Conservation (phyloP, 37 sponge, comb jelly and placozoan genomes). For the Ephydatia muelleri region DNA sequence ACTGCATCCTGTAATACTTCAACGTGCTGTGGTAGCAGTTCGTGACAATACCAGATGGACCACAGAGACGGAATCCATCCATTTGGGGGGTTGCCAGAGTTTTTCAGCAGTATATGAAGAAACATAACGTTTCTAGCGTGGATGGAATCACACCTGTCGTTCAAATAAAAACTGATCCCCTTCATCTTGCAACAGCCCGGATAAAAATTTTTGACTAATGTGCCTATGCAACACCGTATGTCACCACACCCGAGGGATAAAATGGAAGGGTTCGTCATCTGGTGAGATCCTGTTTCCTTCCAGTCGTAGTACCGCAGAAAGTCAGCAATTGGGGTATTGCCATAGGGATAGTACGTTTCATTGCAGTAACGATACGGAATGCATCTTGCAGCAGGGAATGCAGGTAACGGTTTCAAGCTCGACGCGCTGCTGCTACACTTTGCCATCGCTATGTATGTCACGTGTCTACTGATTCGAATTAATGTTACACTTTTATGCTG, state of each 20-base stretch:
- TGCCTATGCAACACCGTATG: constrained; percentile 1
- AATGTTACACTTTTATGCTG: too few species aligned
- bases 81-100: neutral
- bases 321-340: constrained; percentile 5
- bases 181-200: neutral
- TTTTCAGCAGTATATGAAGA: constrained; percentile 5
- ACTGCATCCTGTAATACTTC: constrained; percentile 6
- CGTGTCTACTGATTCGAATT: too few species aligned
- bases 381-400: neutral
- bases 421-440: neutral
- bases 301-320: neutral
- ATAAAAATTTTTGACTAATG: constrained; percentile 6
- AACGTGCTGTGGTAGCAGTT: constrained; percentile 16
- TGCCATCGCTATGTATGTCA: too few species aligned
- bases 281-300: neutral
- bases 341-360: neutral
- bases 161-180: neutral
- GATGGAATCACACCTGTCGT: neutral
- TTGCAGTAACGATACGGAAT: neutral
- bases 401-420: neutral
- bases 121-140: constrained; percentile 17
- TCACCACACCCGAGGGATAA: constrained; percentile 8
- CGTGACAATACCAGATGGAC: constrained; percentile 40
- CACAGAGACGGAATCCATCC: constrained; percentile 20
- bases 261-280: neutral